Evolutionary conservation across 2,888 invertebrate species (phyloP).

Genomic region (Hypomecis atomaria): DNA sequence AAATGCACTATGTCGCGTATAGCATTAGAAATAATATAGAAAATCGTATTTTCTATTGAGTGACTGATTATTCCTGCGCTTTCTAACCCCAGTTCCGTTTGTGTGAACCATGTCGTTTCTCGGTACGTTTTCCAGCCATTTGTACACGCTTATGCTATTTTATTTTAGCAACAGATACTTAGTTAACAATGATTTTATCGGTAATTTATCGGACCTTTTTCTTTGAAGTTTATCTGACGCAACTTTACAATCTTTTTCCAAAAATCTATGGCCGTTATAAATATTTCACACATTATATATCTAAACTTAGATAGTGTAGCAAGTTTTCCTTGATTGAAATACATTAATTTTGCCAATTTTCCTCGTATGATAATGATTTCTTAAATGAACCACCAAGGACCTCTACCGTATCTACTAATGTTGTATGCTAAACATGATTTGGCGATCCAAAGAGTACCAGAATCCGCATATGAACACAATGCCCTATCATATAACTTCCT

Average conservation of each 20-base stretch:
- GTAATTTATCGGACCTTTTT: background rate
- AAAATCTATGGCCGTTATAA: too few relatives aligned
- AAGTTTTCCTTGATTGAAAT: too few relatives aligned
- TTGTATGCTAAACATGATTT: slow-evolving; percentile 34
- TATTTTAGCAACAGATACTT: background rate
- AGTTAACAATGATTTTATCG: background rate
- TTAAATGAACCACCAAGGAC: background rate
- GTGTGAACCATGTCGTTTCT: slow-evolving; percentile 39
- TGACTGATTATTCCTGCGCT: slow-evolving; percentile 46
- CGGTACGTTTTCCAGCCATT: slow-evolving; percentile 31
- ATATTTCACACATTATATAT: too few relatives aligned
- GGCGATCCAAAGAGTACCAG: slow-evolving; percentile 33
- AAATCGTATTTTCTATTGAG: slow-evolving; percentile 38
- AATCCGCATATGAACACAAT: slow-evolving; percentile 46
- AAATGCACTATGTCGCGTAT: slow-evolving; percentile 8
- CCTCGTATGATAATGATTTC: background rate
- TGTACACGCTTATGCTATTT: slow-evolving; percentile 1
- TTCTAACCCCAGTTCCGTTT: slow-evolving; percentile 46
- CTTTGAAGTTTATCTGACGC: too few relatives aligned
- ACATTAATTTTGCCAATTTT: background rate
- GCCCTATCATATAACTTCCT: slow-evolving; percentile 49
- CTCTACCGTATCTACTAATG: slow-evolving; percentile 5
- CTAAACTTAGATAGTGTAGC: too few relatives aligned
- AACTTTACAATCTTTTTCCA: too few relatives aligned
- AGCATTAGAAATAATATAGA: slow-evolving; percentile 9